These are phyloP conservation scores for Coregonus clupeaformis DNA, from an alignment of 2,113 vertebrate genomes.

Conservation along the genomic window DNA sequence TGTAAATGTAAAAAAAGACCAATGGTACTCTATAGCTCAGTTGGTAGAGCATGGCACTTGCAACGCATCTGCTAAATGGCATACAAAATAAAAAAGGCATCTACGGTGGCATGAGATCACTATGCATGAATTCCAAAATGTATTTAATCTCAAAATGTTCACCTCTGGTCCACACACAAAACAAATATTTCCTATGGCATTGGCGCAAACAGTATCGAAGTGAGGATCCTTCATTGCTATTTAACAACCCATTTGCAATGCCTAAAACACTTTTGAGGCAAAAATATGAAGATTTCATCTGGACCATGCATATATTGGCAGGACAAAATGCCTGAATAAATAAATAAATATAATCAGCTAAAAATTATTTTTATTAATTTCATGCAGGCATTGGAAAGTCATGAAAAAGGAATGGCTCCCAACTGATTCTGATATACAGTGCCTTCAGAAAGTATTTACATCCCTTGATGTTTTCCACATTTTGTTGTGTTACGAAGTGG, in stretches of 20 bases:
- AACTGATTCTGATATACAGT: constrained; percentile 33
- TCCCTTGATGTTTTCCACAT: too few relatives aligned
- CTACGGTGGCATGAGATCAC: neutral
- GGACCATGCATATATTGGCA: constrained; percentile 33
- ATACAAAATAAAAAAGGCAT: too few relatives aligned
- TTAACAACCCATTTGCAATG: constrained; percentile 20
- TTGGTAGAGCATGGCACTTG: too few relatives aligned
- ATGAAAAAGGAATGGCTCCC: constrained; percentile 25
- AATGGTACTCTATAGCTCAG: too few relatives aligned
- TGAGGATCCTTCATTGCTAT: constrained; percentile 6
- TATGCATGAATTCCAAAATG: neutral
- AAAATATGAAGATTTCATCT: constrained; percentile 34
- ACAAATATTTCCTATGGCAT: neutral
- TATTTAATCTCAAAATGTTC: neutral
- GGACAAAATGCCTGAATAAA: constrained; percentile 43
- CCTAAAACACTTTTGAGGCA: constrained; percentile 6
- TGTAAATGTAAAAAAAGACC: too few relatives aligned
- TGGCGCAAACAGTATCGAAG: neutral
- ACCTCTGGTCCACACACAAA: neutral
- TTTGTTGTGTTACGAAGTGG: too few relatives aligned
- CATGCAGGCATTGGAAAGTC: constrained; percentile 31
- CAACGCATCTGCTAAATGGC: too few relatives aligned
- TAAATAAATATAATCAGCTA: constrained; percentile 28
- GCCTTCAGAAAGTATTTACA: too few relatives aligned
- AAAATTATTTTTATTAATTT: constrained; percentile 51